Percentiles rank a stretch among this genome's conserved stretches.
Evolutionary conservation across 2,797 vertebrate species (phyloP).

Genomic region (Antrozous pallidus): DNA sequence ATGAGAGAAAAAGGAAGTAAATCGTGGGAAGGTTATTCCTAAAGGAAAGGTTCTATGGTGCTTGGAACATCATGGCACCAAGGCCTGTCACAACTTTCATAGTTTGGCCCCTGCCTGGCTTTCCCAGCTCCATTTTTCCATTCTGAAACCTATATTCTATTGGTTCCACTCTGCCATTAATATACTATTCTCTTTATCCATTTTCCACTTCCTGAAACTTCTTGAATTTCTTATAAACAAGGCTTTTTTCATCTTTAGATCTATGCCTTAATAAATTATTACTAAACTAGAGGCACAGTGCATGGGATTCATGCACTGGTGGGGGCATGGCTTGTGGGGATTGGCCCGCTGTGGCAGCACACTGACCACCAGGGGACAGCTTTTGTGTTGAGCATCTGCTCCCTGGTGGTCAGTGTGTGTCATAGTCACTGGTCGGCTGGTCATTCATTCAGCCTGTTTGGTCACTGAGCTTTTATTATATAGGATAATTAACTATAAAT

Average conservation of each 20-base stretch:
- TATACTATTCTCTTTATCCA: neutral
- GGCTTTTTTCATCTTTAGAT: neutral
- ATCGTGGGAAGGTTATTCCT: neutral
- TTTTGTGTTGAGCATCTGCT: too few species aligned
- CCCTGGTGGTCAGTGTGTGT: too few species aligned
- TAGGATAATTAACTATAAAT: neutral
- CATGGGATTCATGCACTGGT: too few species aligned
- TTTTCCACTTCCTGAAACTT: neutral
- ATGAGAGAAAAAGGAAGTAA: neutral
- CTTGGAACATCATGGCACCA: neutral
- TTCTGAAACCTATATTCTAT: neutral
- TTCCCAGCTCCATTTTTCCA: neutral
- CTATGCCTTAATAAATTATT: neutral
- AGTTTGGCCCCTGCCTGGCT: neutral
- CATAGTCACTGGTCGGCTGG: too few species aligned
- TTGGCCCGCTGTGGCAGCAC: too few species aligned
- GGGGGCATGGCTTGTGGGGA: too few species aligned
- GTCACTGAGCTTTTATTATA: too few species aligned
- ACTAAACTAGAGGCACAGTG: neutral
- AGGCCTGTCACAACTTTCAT: neutral
- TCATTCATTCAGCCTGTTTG: too few species aligned
- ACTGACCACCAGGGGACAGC: too few species aligned
- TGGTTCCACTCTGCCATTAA: neutral
- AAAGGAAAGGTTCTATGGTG: neutral
- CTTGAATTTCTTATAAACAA: conserved; percentile 33